Percentiles rank a stretch among this genome's conserved stretches.
Conservation (phyloP, 2,888 invertebrate genomes). For the Oligia strigilis region DNA sequence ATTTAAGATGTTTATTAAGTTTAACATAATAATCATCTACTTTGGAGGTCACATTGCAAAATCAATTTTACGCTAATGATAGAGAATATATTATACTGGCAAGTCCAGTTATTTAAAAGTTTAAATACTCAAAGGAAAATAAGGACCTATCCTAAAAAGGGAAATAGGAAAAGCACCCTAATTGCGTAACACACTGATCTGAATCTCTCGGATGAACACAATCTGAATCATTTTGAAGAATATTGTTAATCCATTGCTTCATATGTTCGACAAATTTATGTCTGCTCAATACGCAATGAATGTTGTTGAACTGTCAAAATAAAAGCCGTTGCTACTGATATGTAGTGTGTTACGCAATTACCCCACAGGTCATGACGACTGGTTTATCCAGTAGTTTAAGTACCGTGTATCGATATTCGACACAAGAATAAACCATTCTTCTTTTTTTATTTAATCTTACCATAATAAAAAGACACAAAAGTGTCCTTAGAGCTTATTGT, state of each 20-base stretch:
- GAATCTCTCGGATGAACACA: neutral
- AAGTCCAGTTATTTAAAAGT: neutral
- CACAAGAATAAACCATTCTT: constrained; percentile 6
- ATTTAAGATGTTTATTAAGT: neutral
- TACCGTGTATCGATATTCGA: neutral
- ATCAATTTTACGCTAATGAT: neutral
- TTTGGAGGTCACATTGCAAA: neutral
- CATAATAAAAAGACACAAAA: constrained; percentile 20
- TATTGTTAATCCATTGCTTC: neutral
- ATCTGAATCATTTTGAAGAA: neutral
- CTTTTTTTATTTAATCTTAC: constrained; percentile 16
- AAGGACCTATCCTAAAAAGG: neutral
- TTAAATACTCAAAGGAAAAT: neutral
- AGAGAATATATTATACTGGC: neutral
- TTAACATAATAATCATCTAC: neutral
- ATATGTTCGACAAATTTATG: neutral
- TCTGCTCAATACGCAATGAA: neutral
- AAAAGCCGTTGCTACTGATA: neutral
- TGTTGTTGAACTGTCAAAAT: neutral
- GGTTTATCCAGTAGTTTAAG: neutral
- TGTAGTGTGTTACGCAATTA: neutral
- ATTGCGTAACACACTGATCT: neutral
- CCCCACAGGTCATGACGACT: neutral
- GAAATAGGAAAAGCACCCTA: neutral
- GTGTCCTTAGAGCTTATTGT: constrained; percentile 35